These are phyloP conservation scores for Phylloscopus collybita DNA, from an alignment of 2,797 vertebrate species.

Conservation along the genomic window DNA sequence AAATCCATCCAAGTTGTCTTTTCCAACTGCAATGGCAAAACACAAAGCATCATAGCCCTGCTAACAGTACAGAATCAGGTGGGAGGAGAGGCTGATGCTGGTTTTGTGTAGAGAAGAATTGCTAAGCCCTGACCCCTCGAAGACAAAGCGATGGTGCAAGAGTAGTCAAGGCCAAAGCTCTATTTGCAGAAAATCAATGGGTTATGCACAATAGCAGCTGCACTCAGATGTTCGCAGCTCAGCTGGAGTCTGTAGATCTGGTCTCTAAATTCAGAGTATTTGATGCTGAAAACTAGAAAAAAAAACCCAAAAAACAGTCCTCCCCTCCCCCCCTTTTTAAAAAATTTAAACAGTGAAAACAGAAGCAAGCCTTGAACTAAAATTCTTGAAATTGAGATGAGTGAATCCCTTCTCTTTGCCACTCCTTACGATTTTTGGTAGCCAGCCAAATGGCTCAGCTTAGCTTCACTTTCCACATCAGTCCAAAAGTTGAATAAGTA, in stretches of 20 bases:
- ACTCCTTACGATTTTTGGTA: conserved; percentile 27
- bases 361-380: conserved; percentile 8
- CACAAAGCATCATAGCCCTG: not conserved
- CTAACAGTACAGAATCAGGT: not conserved
- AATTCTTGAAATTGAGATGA: conserved; percentile 1
- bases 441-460: conserved; percentile 36
- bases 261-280: not conserved
- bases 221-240: conserved; percentile 22
- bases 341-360: not conserved
- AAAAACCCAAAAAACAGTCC: accelerated
- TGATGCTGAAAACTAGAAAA: not conserved
- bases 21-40: not conserved
- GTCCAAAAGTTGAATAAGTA: conserved; percentile 27
- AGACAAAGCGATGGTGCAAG: not conserved
- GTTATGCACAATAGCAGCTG: not conserved
- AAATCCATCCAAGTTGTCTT: not conserved
- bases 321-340: accelerated
- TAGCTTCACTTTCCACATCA: conserved; percentile 37
- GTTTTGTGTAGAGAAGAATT: not conserved
- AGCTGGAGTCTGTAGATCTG: not conserved
- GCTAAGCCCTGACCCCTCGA: not conserved
- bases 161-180: conserved; percentile 22
- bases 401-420: conserved; percentile 25
- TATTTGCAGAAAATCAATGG: conserved; percentile 25
- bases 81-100: not conserved